phyloP scores from a whole-genome alignment of 2,797 vertebrate species.

The Staurois parvus region DNA sequence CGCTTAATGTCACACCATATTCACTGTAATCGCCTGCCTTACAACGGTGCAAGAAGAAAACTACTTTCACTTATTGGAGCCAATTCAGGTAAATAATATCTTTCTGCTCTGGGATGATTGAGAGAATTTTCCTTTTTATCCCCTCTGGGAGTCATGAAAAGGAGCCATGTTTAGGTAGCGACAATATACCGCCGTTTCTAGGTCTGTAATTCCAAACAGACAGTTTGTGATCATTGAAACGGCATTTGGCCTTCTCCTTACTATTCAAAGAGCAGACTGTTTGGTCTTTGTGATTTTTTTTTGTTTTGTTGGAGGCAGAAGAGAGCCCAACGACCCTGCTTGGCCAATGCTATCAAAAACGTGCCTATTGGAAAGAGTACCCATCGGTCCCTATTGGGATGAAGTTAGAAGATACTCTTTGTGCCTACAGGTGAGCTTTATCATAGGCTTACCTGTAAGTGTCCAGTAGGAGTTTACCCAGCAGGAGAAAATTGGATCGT shows the following conservation, averaged over 20 bases:
- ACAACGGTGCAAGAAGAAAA: slow-evolving; percentile 19
- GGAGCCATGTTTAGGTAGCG: background rate
- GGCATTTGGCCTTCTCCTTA: too few species aligned
- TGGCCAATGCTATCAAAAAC: too few species aligned
- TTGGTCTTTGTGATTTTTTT: too few species aligned
- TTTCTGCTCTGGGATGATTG: slow-evolving; percentile 20
- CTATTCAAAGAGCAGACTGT: background rate
- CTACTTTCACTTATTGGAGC: slow-evolving; percentile 23
- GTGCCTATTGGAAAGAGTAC: too few species aligned
- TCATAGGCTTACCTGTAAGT: too few species aligned
- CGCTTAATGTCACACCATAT: slow-evolving; percentile 41
- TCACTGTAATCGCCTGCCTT: slow-evolving; percentile 32
- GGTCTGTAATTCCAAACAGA: background rate
- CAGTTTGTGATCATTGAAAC: background rate
- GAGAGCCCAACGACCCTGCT: too few species aligned
- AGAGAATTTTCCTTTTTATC: slow-evolving; percentile 2
- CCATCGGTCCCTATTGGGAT: too few species aligned
- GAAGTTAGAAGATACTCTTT: too few species aligned
- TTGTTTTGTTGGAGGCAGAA: too few species aligned
- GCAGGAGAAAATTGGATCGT: too few species aligned
- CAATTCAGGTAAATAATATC: slow-evolving; percentile 21
- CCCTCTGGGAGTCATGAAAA: background rate
- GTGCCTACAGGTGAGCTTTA: too few species aligned
- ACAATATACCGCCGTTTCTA: background rate
- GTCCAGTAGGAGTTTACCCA: too few species aligned